Conservation (phyloP, 1,140 invertebrate genomes). For the Aphaenogaster rudis region DNA sequence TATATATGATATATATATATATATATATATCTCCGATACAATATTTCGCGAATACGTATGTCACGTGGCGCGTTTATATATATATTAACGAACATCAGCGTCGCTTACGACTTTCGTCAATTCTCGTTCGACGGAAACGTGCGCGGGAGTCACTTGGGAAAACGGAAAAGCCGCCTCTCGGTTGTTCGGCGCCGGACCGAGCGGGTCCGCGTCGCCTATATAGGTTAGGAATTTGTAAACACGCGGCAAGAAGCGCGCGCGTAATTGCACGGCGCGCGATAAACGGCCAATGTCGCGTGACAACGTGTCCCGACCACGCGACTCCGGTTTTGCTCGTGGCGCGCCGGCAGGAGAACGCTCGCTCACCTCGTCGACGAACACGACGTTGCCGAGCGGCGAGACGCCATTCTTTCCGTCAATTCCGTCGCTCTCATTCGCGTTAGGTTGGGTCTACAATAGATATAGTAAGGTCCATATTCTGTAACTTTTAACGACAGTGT, state of each 20-base stretch:
- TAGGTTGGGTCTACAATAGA: no score
- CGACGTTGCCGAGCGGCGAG: background rate
- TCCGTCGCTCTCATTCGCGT: background rate
- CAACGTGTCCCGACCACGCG: background rate
- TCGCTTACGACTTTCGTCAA: background rate
- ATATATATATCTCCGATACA: background rate
- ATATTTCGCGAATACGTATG: background rate
- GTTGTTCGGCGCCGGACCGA: background rate
- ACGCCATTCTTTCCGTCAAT: background rate
- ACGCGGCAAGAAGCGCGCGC: slow-evolving; percentile 1
- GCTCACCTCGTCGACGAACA: background rate
- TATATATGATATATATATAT: background rate
- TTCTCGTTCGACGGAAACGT: background rate
- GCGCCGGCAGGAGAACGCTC: background rate
- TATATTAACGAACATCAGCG: background rate
- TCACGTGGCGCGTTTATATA: background rate
- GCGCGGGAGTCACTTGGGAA: background rate
- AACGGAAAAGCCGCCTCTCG: background rate
- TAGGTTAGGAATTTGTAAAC: slow-evolving; percentile 60
- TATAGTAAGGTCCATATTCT: no score
- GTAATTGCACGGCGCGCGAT: background rate
- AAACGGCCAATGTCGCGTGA: background rate
- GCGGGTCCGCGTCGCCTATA: background rate
- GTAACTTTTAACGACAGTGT: no score
- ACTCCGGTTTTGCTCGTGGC: background rate